A percentile compares a stretch with the other conserved stretches of the same genome.
These are phyloP conservation scores for Ranitomeya imitator DNA, from an alignment of 2,113 vertebrate genomes.

Conservation along the genomic window DNA sequence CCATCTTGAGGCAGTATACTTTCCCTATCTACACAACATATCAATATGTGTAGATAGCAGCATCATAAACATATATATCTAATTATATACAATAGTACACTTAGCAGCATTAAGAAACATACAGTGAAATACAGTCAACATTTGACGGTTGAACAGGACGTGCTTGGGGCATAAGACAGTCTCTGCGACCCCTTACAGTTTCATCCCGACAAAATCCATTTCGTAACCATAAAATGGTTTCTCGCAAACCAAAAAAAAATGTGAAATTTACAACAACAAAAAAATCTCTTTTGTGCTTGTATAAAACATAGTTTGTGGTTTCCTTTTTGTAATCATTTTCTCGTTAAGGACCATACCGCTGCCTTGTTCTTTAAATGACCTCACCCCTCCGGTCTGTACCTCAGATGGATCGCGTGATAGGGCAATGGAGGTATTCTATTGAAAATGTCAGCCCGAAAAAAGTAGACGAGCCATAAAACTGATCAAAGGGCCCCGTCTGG, in stretches of 20 bases:
- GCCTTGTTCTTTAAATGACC: background rate
- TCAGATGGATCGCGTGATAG: constrained; percentile 33
- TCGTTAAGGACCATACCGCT: background rate
- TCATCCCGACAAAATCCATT: no score
- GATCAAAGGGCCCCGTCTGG: constrained; percentile 40
- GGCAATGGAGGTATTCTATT: background rate
- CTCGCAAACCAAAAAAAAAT: background rate
- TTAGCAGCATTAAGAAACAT: no score
- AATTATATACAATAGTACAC: no score
- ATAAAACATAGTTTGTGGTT: background rate
- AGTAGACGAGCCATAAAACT: background rate
- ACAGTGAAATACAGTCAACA: no score
- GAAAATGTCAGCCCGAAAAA: constrained; percentile 19
- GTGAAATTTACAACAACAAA: background rate
- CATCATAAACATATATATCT: no score
- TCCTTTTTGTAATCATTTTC: background rate
- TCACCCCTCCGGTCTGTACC: background rate
- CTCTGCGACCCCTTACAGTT: no score
- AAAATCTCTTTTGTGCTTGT: background rate
- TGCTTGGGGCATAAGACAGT: no score
- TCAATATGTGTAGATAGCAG: no score
- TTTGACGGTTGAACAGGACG: no score
- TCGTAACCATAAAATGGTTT: no score
- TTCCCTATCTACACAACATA: no score
- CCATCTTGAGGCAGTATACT: no score